Conservation (phyloP, 2,888 invertebrate genomes). For the Hecatera dysodea region DNA sequence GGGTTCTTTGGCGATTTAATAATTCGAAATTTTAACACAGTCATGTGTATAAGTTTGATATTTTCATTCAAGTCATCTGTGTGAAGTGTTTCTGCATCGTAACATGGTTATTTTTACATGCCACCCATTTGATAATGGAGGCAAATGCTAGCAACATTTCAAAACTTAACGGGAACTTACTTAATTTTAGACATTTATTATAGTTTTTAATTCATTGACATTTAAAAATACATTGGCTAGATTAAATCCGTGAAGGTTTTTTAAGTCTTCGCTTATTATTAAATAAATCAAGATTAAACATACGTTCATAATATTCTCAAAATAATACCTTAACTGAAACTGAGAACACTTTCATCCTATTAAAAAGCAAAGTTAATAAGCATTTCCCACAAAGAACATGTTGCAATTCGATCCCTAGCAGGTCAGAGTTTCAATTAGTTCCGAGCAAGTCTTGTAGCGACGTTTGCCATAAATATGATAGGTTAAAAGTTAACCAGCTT, state of each 20-base stretch:
- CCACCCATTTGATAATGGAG: conserved; percentile 11
- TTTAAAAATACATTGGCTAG: background rate
- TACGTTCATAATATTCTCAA: background rate
- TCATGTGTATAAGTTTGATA: background rate
- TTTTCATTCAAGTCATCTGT: conserved; percentile 5
- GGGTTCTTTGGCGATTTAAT: background rate
- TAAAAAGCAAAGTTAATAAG: conserved; percentile 7
- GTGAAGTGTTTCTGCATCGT: conserved; percentile 7
- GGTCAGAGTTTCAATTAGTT: conserved; percentile 42
- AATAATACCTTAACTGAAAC: background rate
- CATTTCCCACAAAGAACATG: conserved; percentile 10
- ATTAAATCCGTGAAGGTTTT: too few relatives aligned
- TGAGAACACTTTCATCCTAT: background rate
- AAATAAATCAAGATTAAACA: background rate
- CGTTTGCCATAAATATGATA: conserved; percentile 37
- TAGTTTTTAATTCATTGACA: background rate
- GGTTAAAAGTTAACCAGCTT: conserved; percentile 56
- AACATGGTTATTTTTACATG: conserved; percentile 13
- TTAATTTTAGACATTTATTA: background rate
- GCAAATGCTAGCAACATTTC: conserved; percentile 18
- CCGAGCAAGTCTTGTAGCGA: conserved; percentile 31
- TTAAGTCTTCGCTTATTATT: too few relatives aligned
- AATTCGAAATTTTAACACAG: conserved; percentile 4
- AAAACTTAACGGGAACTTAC: conserved; percentile 22
- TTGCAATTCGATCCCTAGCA: conserved; percentile 2